phyloP scores from a whole-genome alignment of 2,113 vertebrate genomes.

The Scalopus aquaticus region DNA sequence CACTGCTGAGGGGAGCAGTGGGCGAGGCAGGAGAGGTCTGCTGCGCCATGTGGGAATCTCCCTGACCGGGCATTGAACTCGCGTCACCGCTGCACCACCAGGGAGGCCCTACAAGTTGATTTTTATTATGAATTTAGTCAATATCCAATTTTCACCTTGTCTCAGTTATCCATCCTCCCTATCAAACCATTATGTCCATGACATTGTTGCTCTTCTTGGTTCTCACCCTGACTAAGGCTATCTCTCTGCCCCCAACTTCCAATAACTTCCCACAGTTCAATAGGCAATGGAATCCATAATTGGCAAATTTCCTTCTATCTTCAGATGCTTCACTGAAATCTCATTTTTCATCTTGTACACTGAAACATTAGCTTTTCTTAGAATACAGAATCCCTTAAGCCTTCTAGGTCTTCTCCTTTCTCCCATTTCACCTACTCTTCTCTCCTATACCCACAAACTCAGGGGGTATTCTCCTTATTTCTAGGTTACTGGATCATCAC shows the following conservation, averaged over 20 bases:
- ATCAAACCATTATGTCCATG: background rate
- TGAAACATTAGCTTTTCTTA: background rate
- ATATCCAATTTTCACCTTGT: background rate
- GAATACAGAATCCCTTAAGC: background rate
- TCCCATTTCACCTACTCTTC: background rate
- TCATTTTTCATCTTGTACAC: background rate
- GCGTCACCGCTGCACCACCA: too few relatives aligned
- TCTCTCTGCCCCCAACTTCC: background rate
- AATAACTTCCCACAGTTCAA: background rate
- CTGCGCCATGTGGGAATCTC: too few relatives aligned
- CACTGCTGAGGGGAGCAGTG: too few relatives aligned
- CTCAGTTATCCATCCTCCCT: background rate
- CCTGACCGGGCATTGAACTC: too few relatives aligned
- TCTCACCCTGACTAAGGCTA: background rate
- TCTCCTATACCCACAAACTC: background rate
- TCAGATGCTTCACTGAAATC: background rate
- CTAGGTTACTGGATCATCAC: background rate
- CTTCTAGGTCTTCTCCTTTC: background rate
- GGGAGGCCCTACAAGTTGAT: background rate
- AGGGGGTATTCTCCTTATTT: background rate
- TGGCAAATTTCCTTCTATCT: background rate
- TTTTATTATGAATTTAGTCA: background rate
- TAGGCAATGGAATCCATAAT: background rate
- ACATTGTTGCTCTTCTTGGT: background rate
- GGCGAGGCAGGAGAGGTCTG: too few relatives aligned